A percentile compares a stretch with the other conserved stretches of the same genome.
These are phyloP conservation scores for Netelia fuscicornis DNA, from an alignment of 2,888 invertebrate species.

Conservation along the genomic window DNA sequence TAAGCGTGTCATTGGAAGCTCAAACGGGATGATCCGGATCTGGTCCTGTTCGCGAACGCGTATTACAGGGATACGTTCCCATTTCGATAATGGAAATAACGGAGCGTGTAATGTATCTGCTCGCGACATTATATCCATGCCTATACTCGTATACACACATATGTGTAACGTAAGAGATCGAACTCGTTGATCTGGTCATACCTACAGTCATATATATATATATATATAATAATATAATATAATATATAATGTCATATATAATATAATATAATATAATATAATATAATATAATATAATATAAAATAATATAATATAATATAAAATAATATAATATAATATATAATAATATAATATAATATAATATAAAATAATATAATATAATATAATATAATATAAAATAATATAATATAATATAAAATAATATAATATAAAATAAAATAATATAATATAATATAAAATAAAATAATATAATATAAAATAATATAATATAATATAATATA, in stretches of 20 bases:
- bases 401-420: too few relatives aligned
- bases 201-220: not conserved
- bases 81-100: slow-evolving; percentile 70
- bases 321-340: too few relatives aligned
- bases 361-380: too few relatives aligned
- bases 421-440: too few relatives aligned
- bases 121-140: slow-evolving; percentile 52
- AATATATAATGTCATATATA: not conserved
- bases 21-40: slow-evolving; percentile 56
- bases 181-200: too few relatives aligned
- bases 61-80: slow-evolving; percentile 61
- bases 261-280: not conserved
- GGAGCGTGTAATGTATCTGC: slow-evolving; percentile 61
- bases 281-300: too few relatives aligned
- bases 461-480: too few relatives aligned
- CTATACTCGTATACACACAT: slow-evolving; percentile 6
- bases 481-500: too few relatives aligned
- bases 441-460: too few relatives aligned
- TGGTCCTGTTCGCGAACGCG: slow-evolving; percentile 55
- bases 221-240: not conserved
- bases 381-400: too few relatives aligned
- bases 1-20: slow-evolving; percentile 32
- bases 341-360: too few relatives aligned
- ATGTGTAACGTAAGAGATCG: not conserved
- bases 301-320: too few relatives aligned